Conservation (phyloP, 2,888 invertebrate species). For the Papilio protenor region DNA sequence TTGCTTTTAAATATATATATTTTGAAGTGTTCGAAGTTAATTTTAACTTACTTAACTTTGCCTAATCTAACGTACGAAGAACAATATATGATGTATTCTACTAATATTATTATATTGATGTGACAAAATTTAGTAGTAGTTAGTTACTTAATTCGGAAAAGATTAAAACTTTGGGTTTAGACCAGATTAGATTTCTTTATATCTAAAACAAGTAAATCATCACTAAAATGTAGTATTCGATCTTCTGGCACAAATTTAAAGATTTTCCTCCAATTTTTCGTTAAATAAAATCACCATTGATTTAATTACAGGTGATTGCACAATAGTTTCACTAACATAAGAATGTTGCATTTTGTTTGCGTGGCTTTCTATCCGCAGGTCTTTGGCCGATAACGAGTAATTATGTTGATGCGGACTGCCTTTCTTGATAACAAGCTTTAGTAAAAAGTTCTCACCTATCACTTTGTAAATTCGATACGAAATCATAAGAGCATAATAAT, state of each 20-base stretch:
- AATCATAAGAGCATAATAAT: not conserved
- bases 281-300: not conserved
- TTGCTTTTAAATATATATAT: not conserved
- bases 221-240: too few species aligned
- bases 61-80: not conserved
- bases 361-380: slow-evolving; percentile 9
- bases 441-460: not conserved
- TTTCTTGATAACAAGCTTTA: not conserved
- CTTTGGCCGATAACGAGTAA: slow-evolving; percentile 18
- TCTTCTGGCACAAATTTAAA: too few species aligned
- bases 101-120: too few species aligned
- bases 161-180: too few species aligned
- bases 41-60: too few species aligned
- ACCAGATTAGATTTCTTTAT: too few species aligned
- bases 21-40: not conserved
- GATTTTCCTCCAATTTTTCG: too few species aligned
- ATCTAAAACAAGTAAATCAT: too few species aligned
- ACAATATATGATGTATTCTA: not conserved
- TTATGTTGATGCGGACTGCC: not conserved
- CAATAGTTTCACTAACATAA: not conserved
- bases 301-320: slow-evolving; percentile 1
- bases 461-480: not conserved
- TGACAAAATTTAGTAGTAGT: too few species aligned
- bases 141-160: too few species aligned
- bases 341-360: not conserved